Percentiles rank a stretch among this genome's conserved stretches.
These are phyloP conservation scores for Meandrusa payeni DNA, from an alignment of 2,888 invertebrate species.

Conservation along the genomic window DNA sequence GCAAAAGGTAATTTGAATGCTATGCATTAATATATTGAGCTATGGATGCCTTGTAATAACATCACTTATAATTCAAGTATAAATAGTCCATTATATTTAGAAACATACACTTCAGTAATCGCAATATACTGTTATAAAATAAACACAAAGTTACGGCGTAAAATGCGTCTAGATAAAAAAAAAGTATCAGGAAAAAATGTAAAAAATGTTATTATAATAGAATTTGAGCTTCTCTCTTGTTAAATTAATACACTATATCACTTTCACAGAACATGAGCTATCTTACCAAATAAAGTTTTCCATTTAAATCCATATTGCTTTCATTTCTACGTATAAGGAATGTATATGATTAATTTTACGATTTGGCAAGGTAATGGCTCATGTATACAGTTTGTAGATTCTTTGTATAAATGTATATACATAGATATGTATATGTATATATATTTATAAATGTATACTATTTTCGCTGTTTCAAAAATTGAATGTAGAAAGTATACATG, in stretches of 20 bases:
- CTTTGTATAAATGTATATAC: slow-evolving; percentile 20
- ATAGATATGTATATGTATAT: no score
- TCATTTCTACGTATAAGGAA: background rate
- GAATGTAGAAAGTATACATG: no score
- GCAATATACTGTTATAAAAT: background rate
- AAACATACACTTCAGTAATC: slow-evolving; percentile 6
- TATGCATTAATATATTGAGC: slow-evolving; percentile 9
- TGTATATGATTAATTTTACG: background rate
- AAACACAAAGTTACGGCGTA: background rate
- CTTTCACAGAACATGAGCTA: no score
- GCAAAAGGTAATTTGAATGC: slow-evolving; percentile 4
- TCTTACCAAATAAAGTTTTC: no score
- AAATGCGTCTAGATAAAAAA: slow-evolving; percentile 8
- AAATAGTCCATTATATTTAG: slow-evolving; percentile 9
- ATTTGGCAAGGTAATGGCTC: slow-evolving; percentile 7
- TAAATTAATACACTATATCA: no score
- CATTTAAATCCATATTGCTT: background rate
- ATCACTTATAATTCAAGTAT: slow-evolving; percentile 5
- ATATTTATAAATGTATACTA: background rate
- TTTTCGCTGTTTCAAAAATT: background rate
- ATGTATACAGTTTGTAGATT: slow-evolving; percentile 13
- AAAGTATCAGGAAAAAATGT: slow-evolving; percentile 7
- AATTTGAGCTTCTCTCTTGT: slow-evolving; percentile 10
- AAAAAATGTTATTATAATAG: slow-evolving; percentile 1
- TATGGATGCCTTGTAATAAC: slow-evolving; percentile 5